phyloP scores from a whole-genome alignment of 2,797 vertebrate species.

The Rhinichthys osculus region DNA sequence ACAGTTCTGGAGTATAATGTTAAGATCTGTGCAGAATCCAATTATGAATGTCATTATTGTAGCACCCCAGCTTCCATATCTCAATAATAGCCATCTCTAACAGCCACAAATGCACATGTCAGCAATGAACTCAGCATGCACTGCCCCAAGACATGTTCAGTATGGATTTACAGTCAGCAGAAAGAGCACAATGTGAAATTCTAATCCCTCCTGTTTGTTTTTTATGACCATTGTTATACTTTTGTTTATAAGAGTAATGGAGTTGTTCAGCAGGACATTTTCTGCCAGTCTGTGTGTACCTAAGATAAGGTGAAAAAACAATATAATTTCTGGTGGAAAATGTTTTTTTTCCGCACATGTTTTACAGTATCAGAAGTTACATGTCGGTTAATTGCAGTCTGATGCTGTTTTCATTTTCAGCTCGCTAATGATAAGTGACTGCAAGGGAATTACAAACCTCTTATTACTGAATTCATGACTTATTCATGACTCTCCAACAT shows the following conservation, averaged over 20 bases:
- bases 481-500: constrained; percentile 73
- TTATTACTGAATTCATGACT: constrained; percentile 68
- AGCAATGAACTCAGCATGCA: constrained; percentile 34
- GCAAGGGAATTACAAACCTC: constrained; percentile 67
- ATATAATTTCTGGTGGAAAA: constrained; percentile 7
- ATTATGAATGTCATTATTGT: constrained; percentile 60
- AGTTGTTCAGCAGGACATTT: constrained; percentile 39
- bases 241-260: constrained; percentile 29
- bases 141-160: constrained; percentile 31
- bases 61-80: constrained; percentile 43
- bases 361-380: constrained; percentile 59
- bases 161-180: constrained; percentile 41
- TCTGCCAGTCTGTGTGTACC: constrained; percentile 26
- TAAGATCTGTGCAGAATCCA: constrained; percentile 61
- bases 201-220: constrained; percentile 20
- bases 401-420: constrained; percentile 68
- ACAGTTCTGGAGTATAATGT: constrained; percentile 21
- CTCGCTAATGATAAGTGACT: constrained; percentile 75
- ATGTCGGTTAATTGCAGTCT: constrained; percentile 73
- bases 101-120: constrained; percentile 54
- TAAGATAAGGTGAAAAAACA: constrained; percentile 43
- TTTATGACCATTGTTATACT: constrained; percentile 16
- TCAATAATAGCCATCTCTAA: constrained; percentile 47
- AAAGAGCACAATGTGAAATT: constrained; percentile 14
- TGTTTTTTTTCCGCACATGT: constrained; percentile 64